Base-by-base conservation (phyloP, 2,797 vertebrate genomes). In the Pempheris klunzingeri region DNA sequence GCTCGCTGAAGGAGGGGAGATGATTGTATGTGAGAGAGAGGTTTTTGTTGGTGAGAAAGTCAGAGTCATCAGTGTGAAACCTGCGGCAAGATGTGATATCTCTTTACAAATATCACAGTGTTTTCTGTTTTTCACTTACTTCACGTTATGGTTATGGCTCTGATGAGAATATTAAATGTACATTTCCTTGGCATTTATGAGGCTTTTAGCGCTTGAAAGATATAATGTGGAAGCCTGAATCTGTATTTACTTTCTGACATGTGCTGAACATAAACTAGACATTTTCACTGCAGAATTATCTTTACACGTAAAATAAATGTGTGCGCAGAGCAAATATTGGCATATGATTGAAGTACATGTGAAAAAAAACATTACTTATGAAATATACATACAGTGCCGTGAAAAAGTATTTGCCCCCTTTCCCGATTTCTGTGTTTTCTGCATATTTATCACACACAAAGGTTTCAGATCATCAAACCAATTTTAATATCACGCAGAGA, bases 1-100 rank as follows among this genome's bases (percentile, higher is more conserved):
- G 2, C 24, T 62, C 2, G 20, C 63, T 74, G 28, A 24, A 18
- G 24, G 59, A 26, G 30, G 18, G 4, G 20, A 54, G 39, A 17
- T 49, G 62, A 71, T 15, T 26, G 49, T 14, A 13, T 44, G 34
- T 46, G 53, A 83, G 70, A 53, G 61, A 11, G 47, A 77, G 52
- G 13, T 52, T 50, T 52, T 22, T 74, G 63, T 63, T 75, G 64
- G 24, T 30, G 24, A 44, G 62, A 50, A 41, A 43, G 54, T 66
- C 54, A 15, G 1, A 17, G 28, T 9, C 20, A 44, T 82, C 34
- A 74, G 4, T 34, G 24, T 20, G 13, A 4, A 59, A 2, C 5
- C 41, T 57, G 30, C 9, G 44, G 22, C 26, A 46, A 70, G 55
- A 73, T 60, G 14, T 57, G 36, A 59, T 34, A 30, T 63, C 13